Percentiles rank a stretch among this genome's conserved stretches.
Evolutionary conservation across 2,113 vertebrate genomes (phyloP).

Genomic region (Bufo bufo): DNA sequence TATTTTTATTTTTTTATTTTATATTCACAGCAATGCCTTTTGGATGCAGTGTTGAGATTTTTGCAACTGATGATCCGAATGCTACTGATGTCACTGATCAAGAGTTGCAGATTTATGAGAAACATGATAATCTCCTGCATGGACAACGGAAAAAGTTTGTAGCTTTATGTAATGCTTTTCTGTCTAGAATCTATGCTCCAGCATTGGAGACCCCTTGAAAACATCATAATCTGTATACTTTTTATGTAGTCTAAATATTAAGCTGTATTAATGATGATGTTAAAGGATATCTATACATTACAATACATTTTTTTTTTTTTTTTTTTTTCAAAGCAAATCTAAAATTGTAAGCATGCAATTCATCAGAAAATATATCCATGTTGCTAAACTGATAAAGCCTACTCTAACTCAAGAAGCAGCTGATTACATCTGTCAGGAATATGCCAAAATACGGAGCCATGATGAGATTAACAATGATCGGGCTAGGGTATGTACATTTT

Average conservation of each 20-base stretch:
- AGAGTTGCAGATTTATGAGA: conserved; percentile 93
- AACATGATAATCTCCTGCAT: conserved; percentile 90
- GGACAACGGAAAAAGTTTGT: conserved; percentile 64
- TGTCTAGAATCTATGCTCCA: neutral
- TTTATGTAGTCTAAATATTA: too few species aligned
- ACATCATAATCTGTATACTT: too few species aligned
- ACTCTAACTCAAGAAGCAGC: conserved; percentile 86
- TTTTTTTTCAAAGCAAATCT: conserved; percentile 73
- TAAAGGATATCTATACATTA: too few species aligned
- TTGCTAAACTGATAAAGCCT: conserved; percentile 90
- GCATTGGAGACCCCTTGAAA: neutral
- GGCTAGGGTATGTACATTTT: conserved; percentile 73
- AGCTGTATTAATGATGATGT: too few species aligned
- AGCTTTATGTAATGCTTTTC: neutral
- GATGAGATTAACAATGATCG: conserved; percentile 83
- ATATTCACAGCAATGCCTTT: conserved; percentile 78
- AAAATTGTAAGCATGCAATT: conserved; percentile 92
- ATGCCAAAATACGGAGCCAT: conserved; percentile 89
- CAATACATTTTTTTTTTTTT: too few species aligned
- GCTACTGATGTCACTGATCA: conserved; percentile 78
- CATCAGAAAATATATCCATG: conserved; percentile 95
- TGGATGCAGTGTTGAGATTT: conserved; percentile 86
- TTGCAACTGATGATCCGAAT: conserved; percentile 91
- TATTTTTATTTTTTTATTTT: neutral
- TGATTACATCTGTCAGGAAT: conserved; percentile 90